phyloP scores from a whole-genome alignment of 1,140 invertebrate genomes.

The Drosophila truncata region DNA sequence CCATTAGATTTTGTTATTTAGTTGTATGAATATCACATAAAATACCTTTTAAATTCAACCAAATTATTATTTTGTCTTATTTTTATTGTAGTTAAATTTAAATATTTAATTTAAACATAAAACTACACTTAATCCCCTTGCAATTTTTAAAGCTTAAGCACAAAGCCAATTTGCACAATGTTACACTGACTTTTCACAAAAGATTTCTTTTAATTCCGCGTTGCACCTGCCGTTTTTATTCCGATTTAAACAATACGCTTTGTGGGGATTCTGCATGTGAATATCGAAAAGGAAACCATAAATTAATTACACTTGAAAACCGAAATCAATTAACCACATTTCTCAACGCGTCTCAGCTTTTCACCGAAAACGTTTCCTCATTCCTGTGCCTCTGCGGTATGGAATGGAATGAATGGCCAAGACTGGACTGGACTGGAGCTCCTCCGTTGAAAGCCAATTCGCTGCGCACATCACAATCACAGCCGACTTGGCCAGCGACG shows the following conservation, averaged over 20 bases:
- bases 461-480: constrained; percentile 71
- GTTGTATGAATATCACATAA: neutral
- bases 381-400: constrained; percentile 43
- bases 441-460: constrained; percentile 69
- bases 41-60: neutral
- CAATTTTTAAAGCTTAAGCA: neutral
- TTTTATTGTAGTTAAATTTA: neutral
- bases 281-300: constrained; percentile 19
- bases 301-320: constrained; percentile 51
- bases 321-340: constrained; percentile 82
- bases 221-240: constrained; percentile 24
- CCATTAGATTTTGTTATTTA: neutral
- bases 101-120: neutral
- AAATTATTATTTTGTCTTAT: neutral
- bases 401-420: constrained; percentile 28
- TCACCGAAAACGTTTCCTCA: constrained; percentile 78
- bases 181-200: neutral
- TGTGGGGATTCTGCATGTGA: constrained; percentile 6
- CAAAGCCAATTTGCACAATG: neutral
- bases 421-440: constrained; percentile 27
- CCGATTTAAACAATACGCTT: constrained; percentile 12
- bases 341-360: constrained; percentile 77
- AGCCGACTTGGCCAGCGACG: constrained; percentile 41
- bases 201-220: neutral
- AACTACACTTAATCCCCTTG: neutral